A percentile compares a stretch with the other conserved stretches of the same genome.
Conservation (phyloP, 2,888 invertebrate species). For the Osedax frankpressi region DNA sequence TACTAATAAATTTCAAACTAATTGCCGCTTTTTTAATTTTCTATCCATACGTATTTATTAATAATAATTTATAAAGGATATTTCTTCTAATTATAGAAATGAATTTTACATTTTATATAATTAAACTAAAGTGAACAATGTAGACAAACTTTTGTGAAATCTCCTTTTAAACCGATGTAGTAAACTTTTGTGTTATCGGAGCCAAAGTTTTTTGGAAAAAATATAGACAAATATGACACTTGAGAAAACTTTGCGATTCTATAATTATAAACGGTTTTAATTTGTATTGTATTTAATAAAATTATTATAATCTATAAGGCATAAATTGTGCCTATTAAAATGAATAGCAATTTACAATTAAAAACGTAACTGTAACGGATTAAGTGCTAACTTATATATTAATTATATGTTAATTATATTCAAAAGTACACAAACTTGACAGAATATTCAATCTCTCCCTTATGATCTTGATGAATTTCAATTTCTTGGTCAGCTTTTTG, state of each 20-base stretch:
- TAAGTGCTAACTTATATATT: too few species aligned
- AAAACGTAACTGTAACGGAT: too few species aligned
- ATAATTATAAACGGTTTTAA: not conserved
- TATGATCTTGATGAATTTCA: constrained; percentile 65
- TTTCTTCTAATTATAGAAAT: too few species aligned
- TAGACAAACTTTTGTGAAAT: constrained; percentile 62
- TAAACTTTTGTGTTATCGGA: constrained; percentile 55
- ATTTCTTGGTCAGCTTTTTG: constrained; percentile 68
- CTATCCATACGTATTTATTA: too few species aligned
- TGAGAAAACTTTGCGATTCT: constrained; percentile 83
- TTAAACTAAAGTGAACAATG: too few species aligned
- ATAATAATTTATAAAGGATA: too few species aligned
- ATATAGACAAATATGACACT: constrained; percentile 73
- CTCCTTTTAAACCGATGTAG: constrained; percentile 88
- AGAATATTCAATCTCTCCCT: constrained; percentile 71
- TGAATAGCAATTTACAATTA: too few species aligned
- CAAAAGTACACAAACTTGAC: constrained; percentile 61
- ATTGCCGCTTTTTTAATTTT: too few species aligned
- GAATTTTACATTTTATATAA: too few species aligned
- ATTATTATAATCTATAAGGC: not conserved
- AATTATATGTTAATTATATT: not conserved
- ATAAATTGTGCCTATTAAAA: too few species aligned
- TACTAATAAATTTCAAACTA: too few species aligned
- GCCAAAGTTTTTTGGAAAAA: constrained; percentile 80
- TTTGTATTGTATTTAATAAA: constrained; percentile 36